Evolutionary conservation across 2,888 invertebrate genomes (phyloP).

Genomic region (Sesia apiformis): DNA sequence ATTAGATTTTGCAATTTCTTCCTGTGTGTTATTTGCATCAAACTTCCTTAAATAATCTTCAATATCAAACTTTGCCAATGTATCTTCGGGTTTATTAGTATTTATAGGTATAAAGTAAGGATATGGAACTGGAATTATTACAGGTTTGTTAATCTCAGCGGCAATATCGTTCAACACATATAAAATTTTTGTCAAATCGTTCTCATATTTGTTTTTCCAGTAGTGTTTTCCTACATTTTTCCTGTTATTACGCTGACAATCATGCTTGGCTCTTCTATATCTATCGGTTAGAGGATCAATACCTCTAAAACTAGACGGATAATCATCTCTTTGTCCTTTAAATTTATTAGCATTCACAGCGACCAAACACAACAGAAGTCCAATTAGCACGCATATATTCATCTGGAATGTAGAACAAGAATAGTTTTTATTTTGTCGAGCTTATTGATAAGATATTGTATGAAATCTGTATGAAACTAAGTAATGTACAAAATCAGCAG

Average conservation of each 20-base stretch:
- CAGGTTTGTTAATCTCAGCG: background rate
- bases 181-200: background rate
- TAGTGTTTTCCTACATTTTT: background rate
- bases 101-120: background rate
- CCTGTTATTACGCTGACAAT: background rate
- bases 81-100: background rate
- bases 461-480: too few relatives aligned
- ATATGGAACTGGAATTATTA: background rate
- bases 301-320: too few relatives aligned
- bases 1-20: background rate
- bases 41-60: background rate
- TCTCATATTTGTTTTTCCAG: background rate
- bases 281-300: too few relatives aligned
- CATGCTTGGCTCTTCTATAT: too few relatives aligned
- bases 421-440: too few relatives aligned
- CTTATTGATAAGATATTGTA: too few relatives aligned
- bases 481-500: too few relatives aligned
- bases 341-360: background rate
- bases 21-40: background rate
- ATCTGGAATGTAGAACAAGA: background rate
- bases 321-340: background rate
- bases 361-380: background rate
- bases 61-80: background rate
- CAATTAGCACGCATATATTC: background rate
- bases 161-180: background rate